These are phyloP conservation scores for Chauna torquata DNA, from an alignment of 2,113 vertebrate species.

Conservation along the genomic window DNA sequence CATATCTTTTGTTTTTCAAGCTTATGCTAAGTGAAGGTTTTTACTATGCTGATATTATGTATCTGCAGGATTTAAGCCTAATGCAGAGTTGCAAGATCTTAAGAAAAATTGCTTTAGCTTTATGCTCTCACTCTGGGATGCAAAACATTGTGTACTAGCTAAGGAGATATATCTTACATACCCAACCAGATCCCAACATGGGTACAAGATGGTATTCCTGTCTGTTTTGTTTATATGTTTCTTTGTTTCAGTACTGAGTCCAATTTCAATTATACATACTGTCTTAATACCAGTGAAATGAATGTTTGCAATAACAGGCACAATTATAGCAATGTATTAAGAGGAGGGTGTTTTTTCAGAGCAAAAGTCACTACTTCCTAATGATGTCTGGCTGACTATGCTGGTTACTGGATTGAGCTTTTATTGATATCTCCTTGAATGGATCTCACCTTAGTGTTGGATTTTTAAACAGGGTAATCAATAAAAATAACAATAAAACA, in stretches of 20 bases:
- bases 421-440: background rate
- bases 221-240: background rate
- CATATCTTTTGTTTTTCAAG: background rate
- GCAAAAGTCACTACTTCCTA: background rate
- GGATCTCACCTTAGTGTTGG: background rate
- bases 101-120: background rate
- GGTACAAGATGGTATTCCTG: background rate
- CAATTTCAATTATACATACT: background rate
- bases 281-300: background rate
- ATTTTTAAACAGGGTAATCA: background rate
- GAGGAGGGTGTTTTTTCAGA: background rate
- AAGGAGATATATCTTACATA: background rate
- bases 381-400: background rate
- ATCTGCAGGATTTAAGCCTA: background rate
- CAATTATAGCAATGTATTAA: background rate
- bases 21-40: background rate
- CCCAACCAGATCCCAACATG: background rate
- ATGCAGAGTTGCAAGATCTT: background rate
- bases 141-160: background rate
- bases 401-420: background rate
- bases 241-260: background rate
- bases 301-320: background rate
- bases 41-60: background rate
- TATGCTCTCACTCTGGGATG: background rate
- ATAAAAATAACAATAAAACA: background rate